Evolutionary conservation across 2,888 invertebrate genomes (phyloP).

Genomic region (Stegana nigrithorax): DNA sequence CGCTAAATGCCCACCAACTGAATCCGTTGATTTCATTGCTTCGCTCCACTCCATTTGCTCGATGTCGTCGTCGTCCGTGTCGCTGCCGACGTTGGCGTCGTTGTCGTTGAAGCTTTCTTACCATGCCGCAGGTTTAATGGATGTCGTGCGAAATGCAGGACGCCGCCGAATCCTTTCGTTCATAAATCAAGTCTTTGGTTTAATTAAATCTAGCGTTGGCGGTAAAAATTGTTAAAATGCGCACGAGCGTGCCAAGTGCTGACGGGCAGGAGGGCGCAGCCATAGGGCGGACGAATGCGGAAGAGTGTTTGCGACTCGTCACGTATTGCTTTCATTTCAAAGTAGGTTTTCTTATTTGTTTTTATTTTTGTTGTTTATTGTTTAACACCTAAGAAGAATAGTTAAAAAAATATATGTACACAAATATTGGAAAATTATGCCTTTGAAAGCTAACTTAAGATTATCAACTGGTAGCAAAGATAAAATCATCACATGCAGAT

Average conservation of each 20-base stretch:
- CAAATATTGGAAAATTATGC: no score
- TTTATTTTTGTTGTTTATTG: no score
- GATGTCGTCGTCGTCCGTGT: slow-evolving; percentile 15
- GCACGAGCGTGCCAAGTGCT: not conserved
- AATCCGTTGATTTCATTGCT: not conserved
- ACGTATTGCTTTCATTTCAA: not conserved
- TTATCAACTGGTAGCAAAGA: no score
- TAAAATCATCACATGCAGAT: no score
- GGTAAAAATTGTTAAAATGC: slow-evolving; percentile 55
- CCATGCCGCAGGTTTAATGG: not conserved
- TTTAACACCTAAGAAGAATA: no score
- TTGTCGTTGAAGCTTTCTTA: slow-evolving; percentile 2
- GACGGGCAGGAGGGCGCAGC: not conserved
- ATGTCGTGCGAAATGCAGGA: slow-evolving; percentile 28
- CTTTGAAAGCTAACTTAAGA: no score
- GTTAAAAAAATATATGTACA: no score
- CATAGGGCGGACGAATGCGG: not conserved
- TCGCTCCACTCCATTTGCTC: slow-evolving; percentile 51
- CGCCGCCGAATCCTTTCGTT: slow-evolving; percentile 59
- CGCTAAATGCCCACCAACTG: not conserved
- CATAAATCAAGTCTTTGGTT: slow-evolving; percentile 70
- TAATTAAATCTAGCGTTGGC: slow-evolving; percentile 70
- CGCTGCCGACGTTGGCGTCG: not conserved
- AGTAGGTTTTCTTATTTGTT: no score
- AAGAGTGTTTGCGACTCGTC: not conserved